These are phyloP conservation scores for Aphelocoma californica DNA, from an alignment of 2,797 vertebrate species.

Conservation along the genomic window DNA sequence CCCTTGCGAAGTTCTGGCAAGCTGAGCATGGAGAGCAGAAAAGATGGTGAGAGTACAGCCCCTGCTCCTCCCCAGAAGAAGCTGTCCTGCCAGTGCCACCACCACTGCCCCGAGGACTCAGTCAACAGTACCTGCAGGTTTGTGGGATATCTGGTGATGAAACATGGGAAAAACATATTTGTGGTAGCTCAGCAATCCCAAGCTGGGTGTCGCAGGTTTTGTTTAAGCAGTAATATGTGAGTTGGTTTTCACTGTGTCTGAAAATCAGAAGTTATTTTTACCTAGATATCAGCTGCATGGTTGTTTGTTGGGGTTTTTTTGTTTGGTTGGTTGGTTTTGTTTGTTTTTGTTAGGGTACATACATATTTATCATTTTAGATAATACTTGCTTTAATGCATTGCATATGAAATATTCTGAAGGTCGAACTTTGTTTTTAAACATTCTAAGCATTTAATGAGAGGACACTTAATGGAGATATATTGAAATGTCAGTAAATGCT, in stretches of 20 bases:
- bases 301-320: neutral
- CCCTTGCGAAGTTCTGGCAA: conserved; percentile 88
- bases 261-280: neutral
- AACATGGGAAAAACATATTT: neutral
- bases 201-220: neutral
- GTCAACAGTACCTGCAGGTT: conserved; percentile 96
- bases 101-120: conserved; percentile 91
- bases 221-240: neutral
- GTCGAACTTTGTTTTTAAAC: neutral
- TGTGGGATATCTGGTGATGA: neutral
- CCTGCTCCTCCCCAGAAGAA: conserved; percentile 78
- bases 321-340: too few species aligned
- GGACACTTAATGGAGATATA: neutral
- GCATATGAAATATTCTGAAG: neutral
- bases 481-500: neutral
- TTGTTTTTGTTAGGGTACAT: neutral
- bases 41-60: conserved; percentile 77
- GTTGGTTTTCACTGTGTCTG: neutral
- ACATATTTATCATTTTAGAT: neutral
- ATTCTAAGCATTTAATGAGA: neutral
- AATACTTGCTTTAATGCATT: neutral
- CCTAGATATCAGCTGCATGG: neutral
- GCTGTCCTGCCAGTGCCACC: conserved; percentile 90
- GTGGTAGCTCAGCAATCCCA: neutral
- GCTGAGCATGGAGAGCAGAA: conserved; percentile 76